Evolutionary conservation across 2,113 vertebrate species (phyloP).

Genomic region (Arizona elegans): DNA sequence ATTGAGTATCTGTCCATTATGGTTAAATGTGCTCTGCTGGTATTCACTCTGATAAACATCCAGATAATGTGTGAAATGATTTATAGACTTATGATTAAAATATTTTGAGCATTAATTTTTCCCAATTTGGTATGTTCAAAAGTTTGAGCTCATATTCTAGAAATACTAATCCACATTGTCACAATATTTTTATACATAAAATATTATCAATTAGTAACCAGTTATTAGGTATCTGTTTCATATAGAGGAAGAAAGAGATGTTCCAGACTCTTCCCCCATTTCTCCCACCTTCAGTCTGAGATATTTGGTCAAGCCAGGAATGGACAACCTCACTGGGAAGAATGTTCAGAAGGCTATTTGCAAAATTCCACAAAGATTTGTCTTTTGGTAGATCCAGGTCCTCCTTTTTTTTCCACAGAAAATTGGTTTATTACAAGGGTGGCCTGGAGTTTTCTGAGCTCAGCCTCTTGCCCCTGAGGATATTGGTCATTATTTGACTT

Average conservation of each 20-base stretch:
- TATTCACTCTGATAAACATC: not conserved
- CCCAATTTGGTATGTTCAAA: not conserved
- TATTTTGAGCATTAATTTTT: not conserved
- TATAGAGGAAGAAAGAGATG: not conserved
- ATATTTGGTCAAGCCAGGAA: not conserved
- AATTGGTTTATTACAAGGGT: not conserved
- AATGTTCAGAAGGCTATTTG: not conserved
- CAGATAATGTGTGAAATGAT: not conserved
- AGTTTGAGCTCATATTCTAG: not conserved
- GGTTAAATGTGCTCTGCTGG: not conserved
- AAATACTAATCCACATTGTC: not conserved
- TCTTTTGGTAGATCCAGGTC: not conserved
- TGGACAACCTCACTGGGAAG: not conserved
- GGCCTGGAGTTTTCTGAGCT: not conserved
- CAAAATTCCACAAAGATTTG: not conserved
- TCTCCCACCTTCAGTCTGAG: not conserved
- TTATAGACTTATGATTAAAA: not conserved
- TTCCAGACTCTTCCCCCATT: not conserved
- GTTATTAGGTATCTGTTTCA: not conserved
- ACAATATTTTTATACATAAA: not conserved
- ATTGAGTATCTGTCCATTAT: not conserved
- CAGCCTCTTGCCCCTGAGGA: not conserved
- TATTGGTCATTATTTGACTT: not conserved
- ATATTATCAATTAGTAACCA: not conserved
- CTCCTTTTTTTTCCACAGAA: not conserved